Percentiles rank a stretch among this genome's conserved stretches.
Evolutionary conservation across 1,140 invertebrate genomes (phyloP).

Genomic region (Stratiolaelaps scimitus): DNA sequence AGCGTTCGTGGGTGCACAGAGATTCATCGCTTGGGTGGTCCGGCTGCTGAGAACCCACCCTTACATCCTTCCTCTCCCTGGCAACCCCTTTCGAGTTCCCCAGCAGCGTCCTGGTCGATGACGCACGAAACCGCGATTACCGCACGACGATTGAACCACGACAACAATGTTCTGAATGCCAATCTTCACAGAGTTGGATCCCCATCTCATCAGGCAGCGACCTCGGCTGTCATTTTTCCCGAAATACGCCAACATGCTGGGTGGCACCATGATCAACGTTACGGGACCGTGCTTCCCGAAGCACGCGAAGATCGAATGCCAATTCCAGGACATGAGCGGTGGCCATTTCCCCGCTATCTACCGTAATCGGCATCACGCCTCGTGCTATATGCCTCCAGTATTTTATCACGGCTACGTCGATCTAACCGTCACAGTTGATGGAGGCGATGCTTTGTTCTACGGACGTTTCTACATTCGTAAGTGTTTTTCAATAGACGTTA

Average conservation of each 20-base stretch:
- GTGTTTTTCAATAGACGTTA: slow-evolving; percentile 35
- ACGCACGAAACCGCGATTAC: too few relatives aligned
- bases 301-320: slow-evolving; percentile 58
- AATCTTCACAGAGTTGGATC: slow-evolving; percentile 35
- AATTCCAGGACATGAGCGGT: slow-evolving; percentile 41
- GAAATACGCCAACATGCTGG: slow-evolving; percentile 86
- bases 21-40: too few relatives aligned
- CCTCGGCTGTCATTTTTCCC: slow-evolving; percentile 73
- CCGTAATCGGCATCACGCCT: slow-evolving; percentile 54
- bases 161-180: slow-evolving; percentile 5
- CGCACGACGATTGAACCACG: too few relatives aligned
- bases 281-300: slow-evolving; percentile 71
- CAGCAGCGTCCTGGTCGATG: too few relatives aligned
- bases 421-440: slow-evolving; percentile 65
- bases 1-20: too few relatives aligned
- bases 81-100: too few relatives aligned
- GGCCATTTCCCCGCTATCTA: slow-evolving; percentile 37
- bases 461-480: slow-evolving; percentile 79
- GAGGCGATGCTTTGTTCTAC: slow-evolving; percentile 72
- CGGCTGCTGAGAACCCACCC: too few relatives aligned
- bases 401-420: slow-evolving; percentile 78
- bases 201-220: slow-evolving; percentile 36
- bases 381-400: slow-evolving; percentile 75
- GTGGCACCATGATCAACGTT: slow-evolving; percentile 83
- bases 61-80: too few relatives aligned